phyloP scores from a whole-genome alignment of 1,140 invertebrate species.

The Notospermus geniculatus region DNA sequence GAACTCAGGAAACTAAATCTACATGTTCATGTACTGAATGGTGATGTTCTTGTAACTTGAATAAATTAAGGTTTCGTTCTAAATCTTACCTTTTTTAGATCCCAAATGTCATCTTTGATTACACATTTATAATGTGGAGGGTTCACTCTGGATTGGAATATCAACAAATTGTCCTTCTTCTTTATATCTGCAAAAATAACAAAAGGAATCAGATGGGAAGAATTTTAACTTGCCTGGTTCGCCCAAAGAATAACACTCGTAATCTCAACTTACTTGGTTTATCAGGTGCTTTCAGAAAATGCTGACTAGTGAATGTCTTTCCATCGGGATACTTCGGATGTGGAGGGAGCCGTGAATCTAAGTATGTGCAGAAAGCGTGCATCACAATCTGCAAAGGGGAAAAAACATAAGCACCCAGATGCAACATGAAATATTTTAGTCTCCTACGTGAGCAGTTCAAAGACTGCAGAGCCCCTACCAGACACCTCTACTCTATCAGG shows the following conservation, averaged over 20 bases:
- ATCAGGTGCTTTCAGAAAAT: slow-evolving; percentile 63
- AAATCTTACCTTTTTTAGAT: slow-evolving; percentile 65
- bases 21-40: background rate
- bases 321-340: slow-evolving; percentile 73
- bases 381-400: slow-evolving; percentile 68
- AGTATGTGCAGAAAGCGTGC: slow-evolving; percentile 76
- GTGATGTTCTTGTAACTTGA: background rate
- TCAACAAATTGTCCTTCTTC: slow-evolving; percentile 47
- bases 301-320: slow-evolving; percentile 70
- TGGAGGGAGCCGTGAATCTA: slow-evolving; percentile 76
- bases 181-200: slow-evolving; percentile 28
- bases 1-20: background rate
- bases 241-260: background rate
- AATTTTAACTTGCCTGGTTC: no score
- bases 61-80: background rate
- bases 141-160: slow-evolving; percentile 59
- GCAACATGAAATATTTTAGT: background rate
- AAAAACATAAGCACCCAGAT: background rate
- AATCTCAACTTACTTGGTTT: slow-evolving; percentile 55
- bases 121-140: slow-evolving; percentile 74
- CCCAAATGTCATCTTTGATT: slow-evolving; percentile 63
- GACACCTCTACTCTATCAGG: no score
- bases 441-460: no score
- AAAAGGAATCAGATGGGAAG: background rate
- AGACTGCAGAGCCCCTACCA: no score